phyloP scores from a whole-genome alignment of 2,797 vertebrate genomes.

The Myotis vivesi region DNA sequence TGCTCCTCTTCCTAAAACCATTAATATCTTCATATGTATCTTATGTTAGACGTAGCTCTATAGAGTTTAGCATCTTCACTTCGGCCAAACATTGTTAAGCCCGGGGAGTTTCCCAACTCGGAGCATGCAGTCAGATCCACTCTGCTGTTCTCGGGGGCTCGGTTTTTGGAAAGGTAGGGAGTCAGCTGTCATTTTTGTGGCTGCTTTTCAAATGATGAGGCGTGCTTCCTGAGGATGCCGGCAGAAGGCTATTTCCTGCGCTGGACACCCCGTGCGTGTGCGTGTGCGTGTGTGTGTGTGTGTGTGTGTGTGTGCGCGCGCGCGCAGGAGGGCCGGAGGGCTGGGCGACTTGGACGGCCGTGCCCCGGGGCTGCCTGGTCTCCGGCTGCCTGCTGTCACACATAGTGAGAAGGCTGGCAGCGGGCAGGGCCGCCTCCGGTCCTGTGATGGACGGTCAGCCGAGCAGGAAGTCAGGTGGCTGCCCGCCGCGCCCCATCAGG shows the following conservation, averaged over 20 bases:
- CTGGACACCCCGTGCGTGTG: background rate
- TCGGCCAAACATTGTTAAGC: background rate
- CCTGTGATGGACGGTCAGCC: background rate
- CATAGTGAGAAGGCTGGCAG: constrained; percentile 51
- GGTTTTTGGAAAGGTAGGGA: constrained; percentile 10
- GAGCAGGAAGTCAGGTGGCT: background rate
- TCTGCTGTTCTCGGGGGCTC: background rate
- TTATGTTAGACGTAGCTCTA: background rate
- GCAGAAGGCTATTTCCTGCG: constrained; percentile 22
- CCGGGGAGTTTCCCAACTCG: background rate
- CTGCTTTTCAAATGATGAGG: constrained; percentile 33
- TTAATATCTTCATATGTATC: background rate
- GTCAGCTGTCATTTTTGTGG: constrained; percentile 44
- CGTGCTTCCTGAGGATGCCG: background rate
- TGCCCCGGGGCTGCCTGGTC: background rate
- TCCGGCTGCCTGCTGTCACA: constrained; percentile 26
- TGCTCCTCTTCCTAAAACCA: background rate
- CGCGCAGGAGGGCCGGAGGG: background rate
- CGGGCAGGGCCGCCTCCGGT: background rate
- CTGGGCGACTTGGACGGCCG: background rate
- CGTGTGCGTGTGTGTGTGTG: too few species aligned
- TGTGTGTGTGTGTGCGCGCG: too few species aligned
- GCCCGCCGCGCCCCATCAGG: background rate
- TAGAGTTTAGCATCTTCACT: background rate
- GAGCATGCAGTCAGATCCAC: constrained; percentile 27